These are phyloP conservation scores for Patella depressa DNA, from an alignment of 2,888 invertebrate genomes.

Conservation along the genomic window DNA sequence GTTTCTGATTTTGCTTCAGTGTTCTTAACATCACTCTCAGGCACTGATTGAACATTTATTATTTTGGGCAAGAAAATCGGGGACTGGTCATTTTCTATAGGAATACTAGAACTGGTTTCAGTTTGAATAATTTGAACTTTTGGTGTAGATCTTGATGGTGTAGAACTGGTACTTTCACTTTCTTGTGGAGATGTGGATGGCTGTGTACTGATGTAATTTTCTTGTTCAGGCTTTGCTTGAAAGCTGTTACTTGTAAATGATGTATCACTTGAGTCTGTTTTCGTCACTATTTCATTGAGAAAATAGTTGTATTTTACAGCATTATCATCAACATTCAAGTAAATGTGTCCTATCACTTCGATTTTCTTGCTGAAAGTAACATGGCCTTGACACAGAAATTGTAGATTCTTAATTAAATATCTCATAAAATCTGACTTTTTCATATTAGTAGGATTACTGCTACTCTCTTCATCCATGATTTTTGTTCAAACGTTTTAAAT, in stretches of 20 bases:
- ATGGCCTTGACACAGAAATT: background rate
- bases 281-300: background rate
- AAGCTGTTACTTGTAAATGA: background rate
- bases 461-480: too few species aligned
- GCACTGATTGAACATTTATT: background rate
- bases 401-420: background rate
- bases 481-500: too few species aligned
- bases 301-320: background rate
- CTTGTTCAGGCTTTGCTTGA: background rate
- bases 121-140: too few species aligned
- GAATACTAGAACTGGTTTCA: too few species aligned
- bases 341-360: background rate
- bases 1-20: background rate
- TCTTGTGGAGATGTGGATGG: too few species aligned
- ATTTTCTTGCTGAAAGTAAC: background rate
- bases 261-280: background rate
- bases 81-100: too few species aligned
- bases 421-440: too few species aligned
- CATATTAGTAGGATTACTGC: too few species aligned
- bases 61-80: too few species aligned
- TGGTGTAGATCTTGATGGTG: too few species aligned
- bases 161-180: too few species aligned
- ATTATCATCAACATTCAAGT: conserved; percentile 1
- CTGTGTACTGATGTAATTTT: too few species aligned
- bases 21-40: background rate